Base-by-base conservation (phyloP, 2,797 vertebrate genomes). In the Liasis olivaceus region DNA sequence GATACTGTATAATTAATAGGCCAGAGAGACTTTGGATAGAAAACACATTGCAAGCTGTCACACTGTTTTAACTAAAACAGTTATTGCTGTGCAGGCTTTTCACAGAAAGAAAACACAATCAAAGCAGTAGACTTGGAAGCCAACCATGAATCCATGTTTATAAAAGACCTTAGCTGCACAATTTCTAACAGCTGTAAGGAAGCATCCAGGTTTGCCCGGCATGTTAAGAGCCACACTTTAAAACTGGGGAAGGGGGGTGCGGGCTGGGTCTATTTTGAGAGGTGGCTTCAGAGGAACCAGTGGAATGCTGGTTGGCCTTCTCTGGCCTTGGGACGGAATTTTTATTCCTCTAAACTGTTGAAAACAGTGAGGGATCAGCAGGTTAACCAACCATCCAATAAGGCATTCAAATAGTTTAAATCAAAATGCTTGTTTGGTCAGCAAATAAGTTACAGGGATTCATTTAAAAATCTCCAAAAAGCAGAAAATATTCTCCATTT, bases 111-210 rank as follows among this genome's bases (percentile, higher is more conserved):
- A 92, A 59, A 47, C 92, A 95, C 85, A 94, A 92, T 95, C 87
- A 95, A 94, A 95, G 89, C 93, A 94, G 92, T 95, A 84, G 93
- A 94, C 97, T 97, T 95, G 93, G 92, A 97, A 97, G 92, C 93
- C 91, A 97, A 95, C 31, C 93, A 94, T 95, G 95, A 94, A 94
- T 93, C 85, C 94, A 93, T 62, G 93, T 96, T 66, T 90, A 95
- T 94, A 96, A 95, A 96, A 96, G 96, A 96, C 90, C 90, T 93
- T 17, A 96, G 90, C 87, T 92, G 92, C 94, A 92, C 94, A 93
- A 85, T 91, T 94, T 92, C 69, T 15, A 77, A 96, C 15, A 36
- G 69, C 69, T 77, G 15, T 3, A 77, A 72, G 31, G 69, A 72
- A 72, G 31, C 6, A 22, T 42, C 69, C 31, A 36, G 51, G 6